These are phyloP conservation scores for Pocillopora grandis DNA, from an alignment of 92 coral and sea anemone genomes.

Conservation along the genomic window DNA sequence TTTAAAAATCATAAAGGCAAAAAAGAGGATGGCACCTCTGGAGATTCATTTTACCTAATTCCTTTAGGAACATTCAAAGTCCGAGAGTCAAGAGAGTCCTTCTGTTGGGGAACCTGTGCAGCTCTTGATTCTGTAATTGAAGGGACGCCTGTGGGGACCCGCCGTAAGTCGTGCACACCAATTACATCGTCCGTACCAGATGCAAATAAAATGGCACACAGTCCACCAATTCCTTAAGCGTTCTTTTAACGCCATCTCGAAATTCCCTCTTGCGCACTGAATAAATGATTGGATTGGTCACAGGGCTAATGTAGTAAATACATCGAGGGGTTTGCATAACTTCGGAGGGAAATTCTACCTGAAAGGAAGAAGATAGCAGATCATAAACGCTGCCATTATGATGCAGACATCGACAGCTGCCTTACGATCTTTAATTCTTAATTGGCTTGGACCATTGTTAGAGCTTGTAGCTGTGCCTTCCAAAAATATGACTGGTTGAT, in stretches of 20 bases:
- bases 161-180: neutral
- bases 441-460: too few species aligned
- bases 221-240: neutral
- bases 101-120: neutral
- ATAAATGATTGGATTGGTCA: neutral
- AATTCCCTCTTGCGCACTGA: neutral
- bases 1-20: too few species aligned
- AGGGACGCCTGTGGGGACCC: neutral
- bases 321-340: neutral
- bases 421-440: neutral
- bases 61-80: too few species aligned
- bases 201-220: too few species aligned
- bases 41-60: too few species aligned
- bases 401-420: constrained; percentile 15
- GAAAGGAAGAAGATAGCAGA: constrained; percentile 8
- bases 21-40: too few species aligned
- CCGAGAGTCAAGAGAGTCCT: too few species aligned
- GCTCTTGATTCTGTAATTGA: neutral
- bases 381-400: neutral
- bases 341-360: neutral
- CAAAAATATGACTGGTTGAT: neutral
- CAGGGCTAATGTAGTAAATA: neutral
- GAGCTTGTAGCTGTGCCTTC: neutral
- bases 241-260: neutral
- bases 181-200: neutral